Base-by-base conservation (phyloP, 1,140 invertebrate genomes). In the Lutraria rhynchaena region DNA sequence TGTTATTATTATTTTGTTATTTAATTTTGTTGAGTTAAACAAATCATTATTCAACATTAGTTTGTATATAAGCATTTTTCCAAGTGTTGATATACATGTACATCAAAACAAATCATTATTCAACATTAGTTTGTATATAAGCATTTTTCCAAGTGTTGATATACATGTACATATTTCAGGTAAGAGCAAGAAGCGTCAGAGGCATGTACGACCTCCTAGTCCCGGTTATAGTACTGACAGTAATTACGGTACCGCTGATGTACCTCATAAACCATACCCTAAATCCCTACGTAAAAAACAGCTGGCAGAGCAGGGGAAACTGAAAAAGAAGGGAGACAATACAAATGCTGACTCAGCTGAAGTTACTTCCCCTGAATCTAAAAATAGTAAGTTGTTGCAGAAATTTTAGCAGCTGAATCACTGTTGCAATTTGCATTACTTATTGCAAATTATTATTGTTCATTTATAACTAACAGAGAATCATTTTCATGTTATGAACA, bases 211-310 rank as follows among this genome's bases (percentile, higher is more conserved):
- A n/a, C 89, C 92, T 0, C 82, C 89, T 13, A 92, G 91, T 81
- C 91, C 92, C 19, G 77, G 67, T 3, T 93, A 93, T 85, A 93
- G 92, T 73, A 92, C 91, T 3, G 92, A 93, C 73, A 92, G 91
- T 81, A 93, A 92, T 85, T 88, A 92, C 84, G 90, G 92, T 83
- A 80, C 90, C 61, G 57, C 57, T 60, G 57, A 81, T 51, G 83
- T 89, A 19, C 85, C 85, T 22, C 86, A 88, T 51, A 91, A 88
- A 71, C 89, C 88, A 19, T 90, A 89, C 63, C 85, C 89, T 17
- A 90, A 92, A 85, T 89, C 92, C 49, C 84, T 92, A 55, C 86
- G 91, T 41, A 90, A 88, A 70, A 89, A 89, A 69, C 90, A 89
- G 78, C 74, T 91, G 9, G 49, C 57, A 7, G 87, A 90, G n/a